Conservation (phyloP, 1,140 invertebrate species). For the Ridgeia piscesae region DNA sequence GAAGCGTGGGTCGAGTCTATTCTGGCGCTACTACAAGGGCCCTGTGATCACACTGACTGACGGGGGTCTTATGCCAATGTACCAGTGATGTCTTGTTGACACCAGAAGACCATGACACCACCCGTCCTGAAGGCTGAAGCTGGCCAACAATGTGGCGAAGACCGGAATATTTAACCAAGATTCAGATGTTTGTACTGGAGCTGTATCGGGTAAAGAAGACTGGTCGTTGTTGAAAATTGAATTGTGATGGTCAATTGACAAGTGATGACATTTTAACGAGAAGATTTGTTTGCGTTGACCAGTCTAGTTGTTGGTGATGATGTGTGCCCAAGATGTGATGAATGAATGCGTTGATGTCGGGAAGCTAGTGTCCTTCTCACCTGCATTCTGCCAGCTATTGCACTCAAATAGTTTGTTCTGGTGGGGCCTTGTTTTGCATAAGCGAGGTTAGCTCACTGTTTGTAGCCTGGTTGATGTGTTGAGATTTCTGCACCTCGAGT, state of each 20-base stretch:
- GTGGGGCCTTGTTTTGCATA: not conserved
- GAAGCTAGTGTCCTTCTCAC: not conserved
- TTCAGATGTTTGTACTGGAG: not conserved
- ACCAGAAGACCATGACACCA: not conserved
- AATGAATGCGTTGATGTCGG: not conserved
- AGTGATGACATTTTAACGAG: not conserved
- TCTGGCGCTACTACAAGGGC: constrained; percentile 78
- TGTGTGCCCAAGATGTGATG: not conserved
- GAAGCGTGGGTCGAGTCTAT: constrained; percentile 79
- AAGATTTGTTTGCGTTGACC: not conserved
- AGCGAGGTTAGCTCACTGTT: not conserved
- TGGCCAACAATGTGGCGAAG: not conserved
- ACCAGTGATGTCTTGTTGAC: not conserved
- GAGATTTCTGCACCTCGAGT: not conserved
- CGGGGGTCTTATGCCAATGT: constrained; percentile 30
- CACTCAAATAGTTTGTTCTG: not conserved
- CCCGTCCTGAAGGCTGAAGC: too few species aligned
- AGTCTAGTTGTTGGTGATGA: not conserved
- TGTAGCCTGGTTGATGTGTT: too few species aligned
- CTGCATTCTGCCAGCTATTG: not conserved
- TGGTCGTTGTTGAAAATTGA: not conserved
- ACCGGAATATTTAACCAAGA: not conserved
- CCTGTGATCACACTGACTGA: constrained; percentile 50
- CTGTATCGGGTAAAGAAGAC: not conserved
- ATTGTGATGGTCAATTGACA: not conserved